These are phyloP conservation scores for Macrosiphum euphorbiae DNA, from an alignment of 2,888 invertebrate genomes.

Conservation along the genomic window DNA sequence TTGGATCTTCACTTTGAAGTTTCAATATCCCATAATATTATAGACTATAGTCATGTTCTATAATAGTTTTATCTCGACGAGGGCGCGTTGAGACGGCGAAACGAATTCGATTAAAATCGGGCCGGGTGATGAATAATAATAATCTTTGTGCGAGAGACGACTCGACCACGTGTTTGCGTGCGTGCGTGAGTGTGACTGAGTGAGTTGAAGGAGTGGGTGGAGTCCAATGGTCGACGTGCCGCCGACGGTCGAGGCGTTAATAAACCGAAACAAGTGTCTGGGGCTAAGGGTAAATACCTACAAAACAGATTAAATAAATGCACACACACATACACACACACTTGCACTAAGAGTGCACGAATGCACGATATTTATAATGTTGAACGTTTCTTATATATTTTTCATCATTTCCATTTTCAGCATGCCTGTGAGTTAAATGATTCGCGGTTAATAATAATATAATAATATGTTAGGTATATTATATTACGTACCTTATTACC, in stretches of 20 bases:
- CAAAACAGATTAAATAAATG: not conserved
- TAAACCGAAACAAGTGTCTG: constrained; percentile 21
- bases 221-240: constrained; percentile 1
- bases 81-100: not conserved
- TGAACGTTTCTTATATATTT: not conserved
- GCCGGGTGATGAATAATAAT: not conserved
- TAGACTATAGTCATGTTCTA: no score
- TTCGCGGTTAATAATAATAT: not conserved
- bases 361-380: not conserved
- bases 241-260: constrained; percentile 5
- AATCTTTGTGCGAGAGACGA: not conserved
- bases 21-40: not conserved
- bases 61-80: not conserved
- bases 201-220: not conserved
- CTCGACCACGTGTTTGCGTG: not conserved
- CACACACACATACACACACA: not conserved
- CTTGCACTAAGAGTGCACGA: not conserved
- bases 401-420: not conserved
- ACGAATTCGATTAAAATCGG: not conserved
- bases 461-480: not conserved
- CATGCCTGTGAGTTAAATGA: not conserved
- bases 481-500: not conserved
- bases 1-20: not conserved
- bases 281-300: constrained; percentile 1
- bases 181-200: not conserved